Conservation (phyloP, 2,888 invertebrate species). For the Drosophila algonquin region DNA sequence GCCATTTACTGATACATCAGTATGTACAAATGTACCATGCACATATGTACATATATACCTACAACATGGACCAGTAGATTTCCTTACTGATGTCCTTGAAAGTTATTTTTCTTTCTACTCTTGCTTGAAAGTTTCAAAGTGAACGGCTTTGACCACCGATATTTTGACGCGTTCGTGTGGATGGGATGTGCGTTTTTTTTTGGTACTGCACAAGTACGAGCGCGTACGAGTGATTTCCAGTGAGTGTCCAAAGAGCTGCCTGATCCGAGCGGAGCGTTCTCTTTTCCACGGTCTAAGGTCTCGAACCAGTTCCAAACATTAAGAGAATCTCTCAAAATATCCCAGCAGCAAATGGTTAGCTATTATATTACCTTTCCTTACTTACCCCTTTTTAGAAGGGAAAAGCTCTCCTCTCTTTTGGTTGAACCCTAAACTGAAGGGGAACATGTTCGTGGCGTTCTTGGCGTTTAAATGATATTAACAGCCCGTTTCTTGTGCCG, state of each 20-base stretch:
- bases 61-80: slow-evolving; percentile 2
- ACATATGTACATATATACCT: background rate
- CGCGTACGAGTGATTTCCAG: background rate
- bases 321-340: background rate
- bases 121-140: slow-evolving; percentile 18
- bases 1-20: too few species aligned
- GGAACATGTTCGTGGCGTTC: background rate
- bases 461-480: background rate
- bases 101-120: slow-evolving; percentile 15
- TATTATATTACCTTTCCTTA: background rate
- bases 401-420: background rate
- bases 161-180: slow-evolving; percentile 9
- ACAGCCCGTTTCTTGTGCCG: background rate
- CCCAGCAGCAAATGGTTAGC: background rate
- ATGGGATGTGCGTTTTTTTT: background rate
- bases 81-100: slow-evolving; percentile 27
- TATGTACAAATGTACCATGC: too few species aligned
- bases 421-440: background rate
- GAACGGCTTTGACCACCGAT: slow-evolving; percentile 13
- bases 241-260: background rate
- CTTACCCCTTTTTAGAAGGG: background rate
- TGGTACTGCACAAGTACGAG: background rate
- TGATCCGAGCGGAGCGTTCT: background rate
- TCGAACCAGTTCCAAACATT: background rate
- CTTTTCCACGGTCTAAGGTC: background rate